Percentiles rank a stretch among this genome's conserved stretches.
Conservation (phyloP, 2,113 vertebrate genomes). For the Symphodus melops region DNA sequence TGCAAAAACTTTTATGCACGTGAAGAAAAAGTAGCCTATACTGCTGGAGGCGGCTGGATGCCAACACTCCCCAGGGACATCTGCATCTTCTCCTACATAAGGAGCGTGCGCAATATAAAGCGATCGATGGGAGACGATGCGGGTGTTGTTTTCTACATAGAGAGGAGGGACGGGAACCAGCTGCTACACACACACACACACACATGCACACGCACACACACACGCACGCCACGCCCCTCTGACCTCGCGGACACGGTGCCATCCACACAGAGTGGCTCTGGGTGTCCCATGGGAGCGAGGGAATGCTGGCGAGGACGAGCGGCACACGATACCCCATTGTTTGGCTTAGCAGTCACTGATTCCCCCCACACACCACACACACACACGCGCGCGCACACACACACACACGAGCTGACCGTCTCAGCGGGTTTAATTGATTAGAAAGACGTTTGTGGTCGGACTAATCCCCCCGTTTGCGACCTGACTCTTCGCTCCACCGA, state of each 20-base stretch:
- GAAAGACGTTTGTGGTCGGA: slow-evolving; percentile 72
- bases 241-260: slow-evolving; percentile 76
- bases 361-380: slow-evolving; percentile 16
- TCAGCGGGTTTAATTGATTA: slow-evolving; percentile 79
- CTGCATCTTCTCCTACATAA: slow-evolving; percentile 53
- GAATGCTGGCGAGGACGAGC: slow-evolving; percentile 77
- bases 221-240: slow-evolving; percentile 56
- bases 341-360: slow-evolving; percentile 79
- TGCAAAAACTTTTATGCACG: too few species aligned
- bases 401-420: slow-evolving; percentile 61
- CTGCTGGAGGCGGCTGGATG: slow-evolving; percentile 1
- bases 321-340: slow-evolving; percentile 85
- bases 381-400: neutral
- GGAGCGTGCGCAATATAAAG: slow-evolving; percentile 52
- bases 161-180: slow-evolving; percentile 74
- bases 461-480: slow-evolving; percentile 59
- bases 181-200: slow-evolving; percentile 59
- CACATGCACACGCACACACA: slow-evolving; percentile 28
- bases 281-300: slow-evolving; percentile 77
- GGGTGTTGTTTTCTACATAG: slow-evolving; percentile 65
- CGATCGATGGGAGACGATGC: slow-evolving; percentile 67
- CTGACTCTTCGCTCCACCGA: slow-evolving; percentile 47
- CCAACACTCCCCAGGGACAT: slow-evolving; percentile 28
- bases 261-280: slow-evolving; percentile 74
- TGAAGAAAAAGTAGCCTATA: too few species aligned